These are phyloP conservation scores for Eublepharis macularius DNA, from an alignment of 2,113 vertebrate genomes.

Conservation along the genomic window DNA sequence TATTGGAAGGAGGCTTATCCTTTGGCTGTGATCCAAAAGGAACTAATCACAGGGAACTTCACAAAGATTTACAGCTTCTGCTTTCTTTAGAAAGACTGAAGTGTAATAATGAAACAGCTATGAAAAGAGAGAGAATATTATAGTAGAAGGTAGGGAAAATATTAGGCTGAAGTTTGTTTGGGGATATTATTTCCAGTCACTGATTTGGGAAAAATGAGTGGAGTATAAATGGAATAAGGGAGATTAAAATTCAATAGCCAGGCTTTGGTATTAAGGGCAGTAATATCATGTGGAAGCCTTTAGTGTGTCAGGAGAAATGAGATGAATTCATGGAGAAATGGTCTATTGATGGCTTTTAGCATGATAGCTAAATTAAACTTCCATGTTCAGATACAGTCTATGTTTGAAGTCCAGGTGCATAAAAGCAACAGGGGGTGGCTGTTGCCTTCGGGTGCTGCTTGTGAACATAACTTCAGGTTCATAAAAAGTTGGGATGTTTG, in stretches of 20 bases:
- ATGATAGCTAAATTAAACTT: neutral
- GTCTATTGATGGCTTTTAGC: neutral
- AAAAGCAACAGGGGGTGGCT: neutral
- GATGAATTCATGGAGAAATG: neutral
- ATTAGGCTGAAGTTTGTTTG: neutral
- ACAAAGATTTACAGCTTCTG: conserved; percentile 75
- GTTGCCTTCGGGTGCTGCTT: too few species aligned
- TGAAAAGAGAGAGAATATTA: conserved; percentile 23
- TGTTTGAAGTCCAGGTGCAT: neutral
- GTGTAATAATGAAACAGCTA: conserved; percentile 50
- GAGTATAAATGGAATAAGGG: neutral
- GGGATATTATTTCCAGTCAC: conserved; percentile 15
- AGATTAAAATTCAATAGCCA: conserved; percentile 26
- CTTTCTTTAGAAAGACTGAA: conserved; percentile 64
- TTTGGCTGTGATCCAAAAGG: conserved; percentile 74
- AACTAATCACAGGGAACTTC: conserved; percentile 77
- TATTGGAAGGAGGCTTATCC: conserved; percentile 73
- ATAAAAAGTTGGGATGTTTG: too few species aligned
- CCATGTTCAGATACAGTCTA: neutral
- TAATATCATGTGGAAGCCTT: conserved; percentile 1
- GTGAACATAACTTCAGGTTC: too few species aligned
- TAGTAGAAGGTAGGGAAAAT: neutral
- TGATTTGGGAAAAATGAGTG: neutral
- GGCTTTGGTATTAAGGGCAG: conserved; percentile 31
- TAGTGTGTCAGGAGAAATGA: conserved; percentile 51